Percentiles rank a stretch among this genome's conserved stretches.
phyloP scores from a whole-genome alignment of 1,140 invertebrate genomes.

The Daktulosphaira vitifoliae region DNA sequence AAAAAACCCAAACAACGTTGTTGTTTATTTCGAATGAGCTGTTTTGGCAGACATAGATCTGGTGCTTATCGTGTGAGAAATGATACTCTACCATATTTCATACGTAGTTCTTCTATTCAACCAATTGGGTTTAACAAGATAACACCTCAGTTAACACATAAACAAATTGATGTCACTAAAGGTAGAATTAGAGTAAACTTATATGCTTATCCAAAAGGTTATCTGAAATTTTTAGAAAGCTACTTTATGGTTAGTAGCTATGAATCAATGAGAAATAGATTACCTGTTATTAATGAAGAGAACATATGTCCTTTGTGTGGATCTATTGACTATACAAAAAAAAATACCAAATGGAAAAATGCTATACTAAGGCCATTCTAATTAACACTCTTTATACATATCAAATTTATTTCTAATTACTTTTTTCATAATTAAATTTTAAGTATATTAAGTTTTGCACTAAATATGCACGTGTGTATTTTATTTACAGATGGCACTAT shows the following conservation, averaged over 20 bases:
- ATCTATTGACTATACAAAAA: neutral
- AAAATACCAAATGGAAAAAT: constrained; percentile 3
- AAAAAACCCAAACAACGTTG: neutral
- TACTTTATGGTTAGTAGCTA: neutral
- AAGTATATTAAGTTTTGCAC: neutral
- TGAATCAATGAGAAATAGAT: neutral
- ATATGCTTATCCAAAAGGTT: constrained; percentile 18
- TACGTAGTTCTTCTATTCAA: constrained; percentile 13
- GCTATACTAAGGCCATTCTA: constrained; percentile 6
- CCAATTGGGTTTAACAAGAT: constrained; percentile 24
- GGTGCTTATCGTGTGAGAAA: constrained; percentile 17
- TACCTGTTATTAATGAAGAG: constrained; percentile 13
- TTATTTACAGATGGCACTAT: constrained; percentile 20
- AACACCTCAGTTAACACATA: neutral
- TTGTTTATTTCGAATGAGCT: neutral
- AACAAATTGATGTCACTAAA: constrained; percentile 20
- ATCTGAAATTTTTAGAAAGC: constrained; percentile 11
- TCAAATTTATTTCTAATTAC: too few species aligned
- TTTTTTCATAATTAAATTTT: too few species aligned
- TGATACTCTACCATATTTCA: constrained; percentile 10
- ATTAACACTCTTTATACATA: neutral
- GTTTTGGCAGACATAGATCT: neutral
- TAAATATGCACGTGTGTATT: neutral
- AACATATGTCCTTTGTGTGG: constrained; percentile 15
- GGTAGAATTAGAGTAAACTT: constrained; percentile 30